A percentile compares a stretch with the other conserved stretches of the same genome.
These are phyloP conservation scores for Sula dactylatra DNA, from an alignment of 2,113 vertebrate species.

Conservation along the genomic window DNA sequence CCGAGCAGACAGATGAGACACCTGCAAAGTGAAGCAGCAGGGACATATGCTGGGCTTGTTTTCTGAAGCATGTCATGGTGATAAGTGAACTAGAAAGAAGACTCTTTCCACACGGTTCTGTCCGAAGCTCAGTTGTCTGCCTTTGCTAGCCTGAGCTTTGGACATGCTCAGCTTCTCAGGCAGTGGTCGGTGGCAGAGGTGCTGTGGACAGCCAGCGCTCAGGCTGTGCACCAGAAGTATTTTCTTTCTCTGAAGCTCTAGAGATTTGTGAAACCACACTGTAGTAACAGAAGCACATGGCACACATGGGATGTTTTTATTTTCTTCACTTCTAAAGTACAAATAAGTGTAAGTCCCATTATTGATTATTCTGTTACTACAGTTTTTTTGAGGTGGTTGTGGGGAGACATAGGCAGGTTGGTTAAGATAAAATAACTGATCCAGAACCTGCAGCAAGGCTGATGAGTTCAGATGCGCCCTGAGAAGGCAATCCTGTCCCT, in stretches of 20 bases:
- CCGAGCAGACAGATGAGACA: not conserved
- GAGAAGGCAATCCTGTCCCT: not conserved
- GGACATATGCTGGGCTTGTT: not conserved
- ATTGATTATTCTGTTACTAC: not conserved
- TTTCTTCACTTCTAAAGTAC: not conserved
- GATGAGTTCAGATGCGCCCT: not conserved
- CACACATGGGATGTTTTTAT: not conserved
- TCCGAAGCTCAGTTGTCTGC: not conserved
- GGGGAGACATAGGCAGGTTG: not conserved
- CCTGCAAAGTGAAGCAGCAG: not conserved
- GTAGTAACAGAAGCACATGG: not conserved
- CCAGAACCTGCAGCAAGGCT: not conserved
- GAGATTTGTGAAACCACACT: not conserved
- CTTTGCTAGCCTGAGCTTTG: not conserved
- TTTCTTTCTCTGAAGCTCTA: not conserved
- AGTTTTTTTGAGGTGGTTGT: not conserved
- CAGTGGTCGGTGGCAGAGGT: not conserved
- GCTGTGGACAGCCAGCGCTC: not conserved
- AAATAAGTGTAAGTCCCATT: not conserved
- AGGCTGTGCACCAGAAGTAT: not conserved
- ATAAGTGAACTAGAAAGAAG: not conserved
- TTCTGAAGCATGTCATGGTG: not conserved
- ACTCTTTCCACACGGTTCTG: not conserved
- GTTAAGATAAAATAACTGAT: not conserved
- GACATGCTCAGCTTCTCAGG: accelerated